Percentiles rank a stretch among this genome's conserved stretches.
Evolutionary conservation across 1,140 invertebrate genomes (phyloP).

Genomic region (Zaprionus vittiger): DNA sequence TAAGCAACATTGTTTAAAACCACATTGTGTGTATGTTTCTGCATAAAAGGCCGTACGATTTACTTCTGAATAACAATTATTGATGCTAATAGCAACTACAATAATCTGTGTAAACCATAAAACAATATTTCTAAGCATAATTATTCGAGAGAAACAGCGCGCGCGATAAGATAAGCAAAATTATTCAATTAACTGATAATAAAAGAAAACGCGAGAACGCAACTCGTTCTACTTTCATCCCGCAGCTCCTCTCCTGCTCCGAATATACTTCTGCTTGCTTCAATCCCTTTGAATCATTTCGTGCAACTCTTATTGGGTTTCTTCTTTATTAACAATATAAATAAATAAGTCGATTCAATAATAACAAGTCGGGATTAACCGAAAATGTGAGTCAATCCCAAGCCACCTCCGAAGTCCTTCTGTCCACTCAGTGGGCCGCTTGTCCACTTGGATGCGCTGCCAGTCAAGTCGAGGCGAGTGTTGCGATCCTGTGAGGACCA

Average conservation of each 20-base stretch:
- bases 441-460: constrained; percentile 67
- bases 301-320: background rate
- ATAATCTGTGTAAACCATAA: constrained; percentile 61
- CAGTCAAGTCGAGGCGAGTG: constrained; percentile 69
- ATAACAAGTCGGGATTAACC: constrained; percentile 39
- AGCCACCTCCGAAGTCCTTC: constrained; percentile 58
- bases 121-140: constrained; percentile 62
- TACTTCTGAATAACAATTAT: constrained; percentile 32
- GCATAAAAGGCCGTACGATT: constrained; percentile 43
- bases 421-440: constrained; percentile 67
- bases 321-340: background rate
- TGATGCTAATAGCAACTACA: constrained; percentile 49
- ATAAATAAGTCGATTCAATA: constrained; percentile 44
- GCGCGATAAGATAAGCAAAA: constrained; percentile 68
- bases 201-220: constrained; percentile 33
- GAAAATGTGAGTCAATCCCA: constrained; percentile 70
- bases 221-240: background rate
- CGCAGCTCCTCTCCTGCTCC: background rate
- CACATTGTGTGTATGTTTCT: constrained; percentile 54
- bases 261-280: background rate
- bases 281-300: background rate
- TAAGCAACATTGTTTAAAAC: constrained; percentile 25
- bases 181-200: constrained; percentile 78
- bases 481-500: constrained; percentile 75
- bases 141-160: constrained; percentile 62